Percentiles rank a stretch among this genome's conserved stretches.
Conservation (phyloP, 1,140 invertebrate species). For the Plectrocnemia conspersa region DNA sequence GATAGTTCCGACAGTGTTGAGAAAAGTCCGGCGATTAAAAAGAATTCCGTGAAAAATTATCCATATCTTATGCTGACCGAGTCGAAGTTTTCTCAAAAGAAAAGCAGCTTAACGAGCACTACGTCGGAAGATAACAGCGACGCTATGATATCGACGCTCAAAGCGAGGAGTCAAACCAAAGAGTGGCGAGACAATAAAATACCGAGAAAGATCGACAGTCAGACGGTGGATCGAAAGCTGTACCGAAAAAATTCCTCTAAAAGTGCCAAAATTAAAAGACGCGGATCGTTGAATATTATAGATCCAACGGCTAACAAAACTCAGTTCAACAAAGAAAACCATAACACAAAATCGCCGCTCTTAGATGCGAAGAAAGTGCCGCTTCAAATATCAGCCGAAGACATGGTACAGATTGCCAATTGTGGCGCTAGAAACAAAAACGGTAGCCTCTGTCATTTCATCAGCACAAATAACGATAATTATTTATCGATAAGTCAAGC, state of each 20-base stretch:
- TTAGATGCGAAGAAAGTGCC: conserved; percentile 26
- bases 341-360: conserved; percentile 22
- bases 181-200: conserved; percentile 29
- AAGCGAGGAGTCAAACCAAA: conserved; percentile 24
- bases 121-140: conserved; percentile 32
- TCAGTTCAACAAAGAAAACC: conserved; percentile 20
- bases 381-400: conserved; percentile 42
- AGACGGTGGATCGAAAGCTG: conserved; percentile 25
- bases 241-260: conserved; percentile 21
- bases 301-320: conserved; percentile 22
- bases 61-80: conserved; percentile 26
- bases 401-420: conserved; percentile 47
- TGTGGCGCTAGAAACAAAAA: conserved; percentile 42
- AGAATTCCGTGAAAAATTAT: conserved; percentile 12
- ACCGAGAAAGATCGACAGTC: conserved; percentile 20
- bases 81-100: conserved; percentile 15
- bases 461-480: conserved; percentile 25
- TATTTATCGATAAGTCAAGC: conserved; percentile 28
- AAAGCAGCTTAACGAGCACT: conserved; percentile 25
- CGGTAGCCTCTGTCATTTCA: conserved; percentile 45
- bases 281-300: conserved; percentile 27
- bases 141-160: conserved; percentile 20
- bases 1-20: conserved; percentile 27
- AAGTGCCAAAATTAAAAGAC: conserved; percentile 28
- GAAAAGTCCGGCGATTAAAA: conserved; percentile 20